Percentiles rank a stretch among this genome's conserved stretches.
Evolutionary conservation across 2,888 invertebrate genomes (phyloP).

Genomic region (Aleiodes alternator): DNA sequence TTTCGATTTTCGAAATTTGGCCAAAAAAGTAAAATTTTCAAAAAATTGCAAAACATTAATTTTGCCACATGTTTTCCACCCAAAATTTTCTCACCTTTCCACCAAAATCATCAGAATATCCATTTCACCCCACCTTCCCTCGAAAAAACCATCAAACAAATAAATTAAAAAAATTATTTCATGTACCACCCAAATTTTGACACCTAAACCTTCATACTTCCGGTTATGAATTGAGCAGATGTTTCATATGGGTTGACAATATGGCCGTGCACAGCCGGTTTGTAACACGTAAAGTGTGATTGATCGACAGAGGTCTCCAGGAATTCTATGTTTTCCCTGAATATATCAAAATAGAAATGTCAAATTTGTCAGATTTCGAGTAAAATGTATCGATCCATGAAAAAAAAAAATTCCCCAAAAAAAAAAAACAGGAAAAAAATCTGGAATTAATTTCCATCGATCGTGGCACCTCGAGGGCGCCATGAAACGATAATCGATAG

Average conservation of each 20-base stretch:
- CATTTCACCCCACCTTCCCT: too few relatives aligned
- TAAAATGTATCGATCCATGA: conserved; percentile 18
- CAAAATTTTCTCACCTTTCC: too few relatives aligned
- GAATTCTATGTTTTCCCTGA: conserved; percentile 6
- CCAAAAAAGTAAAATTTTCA: too few relatives aligned
- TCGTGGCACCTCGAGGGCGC: conserved; percentile 36
- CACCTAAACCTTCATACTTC: conserved; percentile 28
- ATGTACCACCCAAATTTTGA: background rate
- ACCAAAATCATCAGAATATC: too few relatives aligned
- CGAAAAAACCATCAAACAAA: background rate
- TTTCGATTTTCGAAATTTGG: too few relatives aligned
- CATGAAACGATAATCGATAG: conserved; percentile 53
- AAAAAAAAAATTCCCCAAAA: background rate
- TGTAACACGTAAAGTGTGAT: conserved; percentile 44
- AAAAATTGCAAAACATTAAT: too few relatives aligned
- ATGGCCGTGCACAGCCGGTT: conserved; percentile 59
- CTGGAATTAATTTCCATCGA: conserved; percentile 20
- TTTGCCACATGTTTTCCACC: too few relatives aligned
- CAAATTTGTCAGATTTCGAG: conserved; percentile 29
- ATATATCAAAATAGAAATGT: conserved; percentile 22
- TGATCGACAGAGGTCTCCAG: conserved; percentile 39
- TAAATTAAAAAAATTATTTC: conserved; percentile 19
- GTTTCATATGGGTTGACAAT: conserved; percentile 63
- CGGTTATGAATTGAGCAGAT: conserved; percentile 59
- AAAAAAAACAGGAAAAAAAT: background rate